phyloP scores from a whole-genome alignment of 2,113 vertebrate genomes.

The Tachuris rubrigastra region DNA sequence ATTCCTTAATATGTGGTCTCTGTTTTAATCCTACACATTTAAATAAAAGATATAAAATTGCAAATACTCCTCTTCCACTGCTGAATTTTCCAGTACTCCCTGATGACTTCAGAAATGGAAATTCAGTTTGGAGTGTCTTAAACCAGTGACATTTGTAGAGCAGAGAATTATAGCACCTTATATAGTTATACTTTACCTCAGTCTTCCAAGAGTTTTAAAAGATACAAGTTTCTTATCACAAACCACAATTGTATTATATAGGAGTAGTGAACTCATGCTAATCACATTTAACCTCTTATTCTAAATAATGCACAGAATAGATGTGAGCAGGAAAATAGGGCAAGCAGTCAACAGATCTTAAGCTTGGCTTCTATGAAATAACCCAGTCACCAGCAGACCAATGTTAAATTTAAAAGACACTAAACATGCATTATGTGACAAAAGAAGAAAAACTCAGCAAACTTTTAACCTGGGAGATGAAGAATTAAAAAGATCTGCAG shows the following conservation, averaged over 20 bases:
- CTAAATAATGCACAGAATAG: neutral
- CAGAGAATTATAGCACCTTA: neutral
- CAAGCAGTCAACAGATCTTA: constrained; percentile 1
- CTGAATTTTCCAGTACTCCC: neutral
- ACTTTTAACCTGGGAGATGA: constrained; percentile 46
- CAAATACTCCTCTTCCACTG: neutral
- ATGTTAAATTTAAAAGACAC: constrained; percentile 40
- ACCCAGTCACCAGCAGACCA: neutral
- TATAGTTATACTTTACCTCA: neutral
- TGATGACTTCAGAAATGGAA: neutral
- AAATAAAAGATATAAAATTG: neutral
- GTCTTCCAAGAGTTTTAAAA: neutral
- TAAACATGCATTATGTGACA: neutral
- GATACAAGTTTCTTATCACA: neutral
- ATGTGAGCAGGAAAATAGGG: neutral
- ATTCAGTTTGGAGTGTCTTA: neutral
- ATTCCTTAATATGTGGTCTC: neutral
- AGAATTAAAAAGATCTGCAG: constrained; percentile 2
- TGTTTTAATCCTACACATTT: neutral
- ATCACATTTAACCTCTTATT: constrained; percentile 22
- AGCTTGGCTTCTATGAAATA: constrained; percentile 14
- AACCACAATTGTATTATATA: neutral
- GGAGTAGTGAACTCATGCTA: neutral
- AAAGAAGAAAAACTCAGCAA: constrained; percentile 9
- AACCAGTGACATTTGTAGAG: neutral